Percentiles rank a stretch among this genome's conserved stretches.
Conservation (phyloP, 2,797 vertebrate genomes). For the Meriones psammophilus region DNA sequence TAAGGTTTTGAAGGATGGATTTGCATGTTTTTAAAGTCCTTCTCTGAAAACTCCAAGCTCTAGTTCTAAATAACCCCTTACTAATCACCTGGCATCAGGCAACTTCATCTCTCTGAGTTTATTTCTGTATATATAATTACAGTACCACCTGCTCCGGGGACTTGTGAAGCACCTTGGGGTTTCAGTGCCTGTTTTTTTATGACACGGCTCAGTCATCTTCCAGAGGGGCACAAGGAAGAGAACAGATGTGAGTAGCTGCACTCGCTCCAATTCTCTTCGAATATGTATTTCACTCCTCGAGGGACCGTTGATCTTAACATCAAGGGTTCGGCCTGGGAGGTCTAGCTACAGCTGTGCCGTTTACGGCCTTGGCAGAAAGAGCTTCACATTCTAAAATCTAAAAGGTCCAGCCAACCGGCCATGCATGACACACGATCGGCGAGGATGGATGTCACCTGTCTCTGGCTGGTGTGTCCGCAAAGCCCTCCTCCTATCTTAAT, state of each 20-base stretch:
- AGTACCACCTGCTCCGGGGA: slow-evolving; percentile 43
- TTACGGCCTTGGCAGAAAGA: not conserved
- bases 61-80: slow-evolving; percentile 40
- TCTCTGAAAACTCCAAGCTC: slow-evolving; percentile 30
- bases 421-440: not conserved
- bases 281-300: not conserved
- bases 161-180: slow-evolving; percentile 50
- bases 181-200: slow-evolving; percentile 59
- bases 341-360: not conserved
- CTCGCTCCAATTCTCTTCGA: not conserved
- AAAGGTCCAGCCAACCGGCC: not conserved
- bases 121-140: slow-evolving; percentile 31
- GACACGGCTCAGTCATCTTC: slow-evolving; percentile 50
- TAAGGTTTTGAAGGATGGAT: not conserved
- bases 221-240: slow-evolving; percentile 28
- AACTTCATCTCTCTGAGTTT: slow-evolving; percentile 39
- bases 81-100: not conserved
- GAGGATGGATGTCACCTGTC: slow-evolving; percentile 17
- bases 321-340: not conserved
- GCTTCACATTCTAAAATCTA: slow-evolving; percentile 18
- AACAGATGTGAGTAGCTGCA: not conserved
- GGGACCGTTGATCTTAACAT: not conserved
- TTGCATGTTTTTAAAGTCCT: not conserved
- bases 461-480: not conserved
- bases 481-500: not conserved